Percentiles rank a stretch among this genome's conserved stretches.
These are phyloP conservation scores for Chaetodon auriga DNA, from an alignment of 2,113 vertebrate species.

Conservation along the genomic window DNA sequence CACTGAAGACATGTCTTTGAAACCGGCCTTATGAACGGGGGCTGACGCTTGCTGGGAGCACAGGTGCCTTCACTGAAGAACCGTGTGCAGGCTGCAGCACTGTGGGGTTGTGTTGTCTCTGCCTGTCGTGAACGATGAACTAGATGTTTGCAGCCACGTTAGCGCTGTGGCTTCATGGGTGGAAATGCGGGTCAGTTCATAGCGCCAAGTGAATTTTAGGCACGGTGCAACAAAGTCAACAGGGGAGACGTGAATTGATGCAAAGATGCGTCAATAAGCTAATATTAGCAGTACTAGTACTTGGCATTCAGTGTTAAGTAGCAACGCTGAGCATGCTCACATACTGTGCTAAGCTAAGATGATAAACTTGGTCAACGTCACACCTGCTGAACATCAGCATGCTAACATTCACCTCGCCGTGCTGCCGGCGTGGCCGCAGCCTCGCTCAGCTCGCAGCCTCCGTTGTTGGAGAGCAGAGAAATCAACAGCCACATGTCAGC, in stretches of 20 bases:
- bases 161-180: neutral
- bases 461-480: neutral
- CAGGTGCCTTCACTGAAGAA: neutral
- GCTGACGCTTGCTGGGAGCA: neutral
- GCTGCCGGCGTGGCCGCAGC: neutral
- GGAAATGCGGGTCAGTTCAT: neutral
- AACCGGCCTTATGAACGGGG: neutral
- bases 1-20: constrained; percentile 11
- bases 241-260: no score
- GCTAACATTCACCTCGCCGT: neutral
- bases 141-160: neutral
- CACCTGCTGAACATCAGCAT: neutral
- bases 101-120: neutral
- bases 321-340: no score
- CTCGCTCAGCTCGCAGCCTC: neutral
- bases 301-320: no score
- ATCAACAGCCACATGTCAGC: neutral
- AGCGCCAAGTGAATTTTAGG: no score
- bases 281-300: no score
- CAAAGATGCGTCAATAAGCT: no score
- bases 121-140: neutral
- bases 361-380: no score
- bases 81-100: neutral
- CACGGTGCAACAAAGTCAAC: no score
- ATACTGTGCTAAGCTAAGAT: no score